Percentiles rank a stretch among this genome's conserved stretches.
Evolutionary conservation across 2,888 invertebrate species (phyloP).

Genomic region (Congeria kusceri): DNA sequence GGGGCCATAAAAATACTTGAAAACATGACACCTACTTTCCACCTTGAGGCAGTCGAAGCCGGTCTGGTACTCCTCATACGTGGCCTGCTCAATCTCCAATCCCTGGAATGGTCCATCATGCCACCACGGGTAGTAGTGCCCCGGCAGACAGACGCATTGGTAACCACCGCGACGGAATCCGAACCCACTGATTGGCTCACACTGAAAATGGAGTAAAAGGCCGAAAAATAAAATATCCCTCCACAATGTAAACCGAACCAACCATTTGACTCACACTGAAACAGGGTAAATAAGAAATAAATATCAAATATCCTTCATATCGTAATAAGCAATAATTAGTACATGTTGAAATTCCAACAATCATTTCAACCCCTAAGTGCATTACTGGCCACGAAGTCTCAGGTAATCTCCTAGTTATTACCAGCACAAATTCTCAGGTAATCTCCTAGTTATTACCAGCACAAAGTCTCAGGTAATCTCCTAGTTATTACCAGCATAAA

Average conservation of each 20-base stretch:
- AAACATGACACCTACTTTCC: constrained; percentile 89
- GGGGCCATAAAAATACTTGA: background rate
- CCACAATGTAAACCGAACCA: background rate
- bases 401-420: no score
- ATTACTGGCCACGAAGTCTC: no score
- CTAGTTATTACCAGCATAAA: no score
- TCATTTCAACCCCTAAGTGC: no score
- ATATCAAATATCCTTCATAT: no score
- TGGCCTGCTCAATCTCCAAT: constrained; percentile 96
- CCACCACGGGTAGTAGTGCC: constrained; percentile 93
- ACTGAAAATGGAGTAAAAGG: constrained; percentile 87
- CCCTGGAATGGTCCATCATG: constrained; percentile 96
- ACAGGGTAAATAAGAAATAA: no score
- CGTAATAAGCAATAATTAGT: no score
- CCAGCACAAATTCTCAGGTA: no score
- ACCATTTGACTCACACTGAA: background rate
- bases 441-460: no score
- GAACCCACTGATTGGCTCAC: constrained; percentile 98
- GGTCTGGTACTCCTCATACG: constrained; percentile 95
- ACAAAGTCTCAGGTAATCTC: no score
- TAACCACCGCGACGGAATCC: constrained; percentile 97
- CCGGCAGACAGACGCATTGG: constrained; percentile 91
- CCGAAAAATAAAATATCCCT: background rate
- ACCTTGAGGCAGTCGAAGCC: constrained; percentile 95
- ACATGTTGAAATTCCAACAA: no score